These are phyloP conservation scores for Coturnix japonica DNA, from an alignment of 2,113 vertebrate species.

Conservation along the genomic window DNA sequence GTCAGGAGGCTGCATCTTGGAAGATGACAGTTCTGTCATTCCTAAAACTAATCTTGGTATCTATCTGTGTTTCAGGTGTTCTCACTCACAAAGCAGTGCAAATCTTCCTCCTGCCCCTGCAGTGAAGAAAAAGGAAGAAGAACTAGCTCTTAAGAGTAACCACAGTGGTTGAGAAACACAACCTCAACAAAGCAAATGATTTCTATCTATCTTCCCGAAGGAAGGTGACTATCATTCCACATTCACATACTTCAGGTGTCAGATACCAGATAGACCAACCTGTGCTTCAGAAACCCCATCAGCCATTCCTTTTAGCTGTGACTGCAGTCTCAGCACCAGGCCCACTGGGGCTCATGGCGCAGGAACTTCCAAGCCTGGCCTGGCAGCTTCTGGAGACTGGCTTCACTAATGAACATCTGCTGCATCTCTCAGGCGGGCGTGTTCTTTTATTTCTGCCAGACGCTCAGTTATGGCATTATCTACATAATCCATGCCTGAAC, in stretches of 20 bases:
- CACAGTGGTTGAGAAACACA: background rate
- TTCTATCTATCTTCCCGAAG: background rate
- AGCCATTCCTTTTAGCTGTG: background rate
- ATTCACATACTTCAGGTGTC: background rate
- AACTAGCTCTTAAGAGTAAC: background rate
- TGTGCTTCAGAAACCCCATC: background rate
- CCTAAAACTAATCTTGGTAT: background rate
- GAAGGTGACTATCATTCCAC: background rate
- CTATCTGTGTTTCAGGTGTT: background rate
- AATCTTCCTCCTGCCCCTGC: background rate
- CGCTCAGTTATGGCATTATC: background rate
- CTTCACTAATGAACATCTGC: background rate
- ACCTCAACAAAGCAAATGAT: background rate
- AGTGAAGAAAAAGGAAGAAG: background rate
- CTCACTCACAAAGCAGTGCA: background rate
- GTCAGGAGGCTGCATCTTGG: background rate
- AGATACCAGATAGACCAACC: background rate
- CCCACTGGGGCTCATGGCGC: rapidly evolving
- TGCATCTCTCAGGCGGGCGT: background rate
- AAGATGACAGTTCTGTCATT: background rate
- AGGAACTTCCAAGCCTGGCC: background rate
- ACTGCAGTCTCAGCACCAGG: background rate
- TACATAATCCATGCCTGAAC: background rate
- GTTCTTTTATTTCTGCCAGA: background rate
- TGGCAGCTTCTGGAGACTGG: background rate